Evolutionary conservation across 2,113 vertebrate genomes (phyloP), one percentile per base, ranked within the genome.

Genomic region (Zosterops borbonicus): DNA sequence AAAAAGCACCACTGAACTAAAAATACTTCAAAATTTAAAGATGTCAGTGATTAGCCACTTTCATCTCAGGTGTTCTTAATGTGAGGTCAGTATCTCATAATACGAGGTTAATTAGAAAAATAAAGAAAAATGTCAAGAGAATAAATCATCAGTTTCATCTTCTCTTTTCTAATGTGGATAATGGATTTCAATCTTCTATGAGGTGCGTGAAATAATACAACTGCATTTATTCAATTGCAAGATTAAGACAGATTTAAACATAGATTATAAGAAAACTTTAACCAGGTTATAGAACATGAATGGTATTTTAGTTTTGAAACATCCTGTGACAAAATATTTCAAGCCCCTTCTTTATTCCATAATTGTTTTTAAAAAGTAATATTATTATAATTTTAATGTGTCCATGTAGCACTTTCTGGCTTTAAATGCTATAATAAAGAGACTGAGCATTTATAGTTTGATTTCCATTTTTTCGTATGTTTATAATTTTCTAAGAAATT

Each of bases 21-120:
- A 95, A 94, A 87, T 97, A 76, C 52, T 94, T 93, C 88, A 71
- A 62, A 87, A 92, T 95, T 77, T 87, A 90, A 93, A 94, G 47
- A 81, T 70, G 65, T 80, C 90, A 60, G 31, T 90, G 71, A 95
- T 96, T 79, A 95, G 50, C 77, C 76, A 80, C 52, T 96, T 96
- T 84, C 27, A 71, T 83, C 68, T 93, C 87, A 86, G 82, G 64
- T 94, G 55, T 67, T 91, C 73, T 88, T 95, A 91, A 92, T 86
- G 53, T 60, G 83, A 89, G 88, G 87, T 94, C 85, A 86, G 29
- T 87, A 49, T 89, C 74, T 88, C 86, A 79, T 92, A 87, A 81
- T 91, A 93, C 13, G 21, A 94, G 84, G 85, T 95, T 96, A 95
- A 96, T 96, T 96, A 84, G 95, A 95, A 94, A 96, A 96, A 96